Evolutionary conservation across 2,113 vertebrate species (phyloP).

Genomic region (Rhipidura dahli): DNA sequence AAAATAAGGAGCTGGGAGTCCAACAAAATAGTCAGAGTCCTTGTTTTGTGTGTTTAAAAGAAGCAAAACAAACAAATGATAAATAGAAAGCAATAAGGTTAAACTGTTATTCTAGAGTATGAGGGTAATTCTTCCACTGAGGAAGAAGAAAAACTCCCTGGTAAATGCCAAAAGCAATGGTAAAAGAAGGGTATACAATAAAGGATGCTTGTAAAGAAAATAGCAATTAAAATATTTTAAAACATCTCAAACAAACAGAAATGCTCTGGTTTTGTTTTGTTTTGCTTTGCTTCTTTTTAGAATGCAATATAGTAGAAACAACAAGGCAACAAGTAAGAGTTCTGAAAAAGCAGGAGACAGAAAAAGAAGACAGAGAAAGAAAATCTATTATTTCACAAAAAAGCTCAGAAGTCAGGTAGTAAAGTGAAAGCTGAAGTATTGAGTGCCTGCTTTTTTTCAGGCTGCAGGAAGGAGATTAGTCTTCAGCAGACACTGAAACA

Average conservation of each 20-base stretch:
- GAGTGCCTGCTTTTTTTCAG: slow-evolving; percentile 40
- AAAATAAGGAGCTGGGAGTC: background rate
- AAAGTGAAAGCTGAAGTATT: background rate
- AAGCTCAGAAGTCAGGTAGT: background rate
- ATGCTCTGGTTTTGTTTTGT: background rate
- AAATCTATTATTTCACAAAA: background rate
- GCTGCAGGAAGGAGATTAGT: slow-evolving; percentile 1
- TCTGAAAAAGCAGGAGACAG: background rate
- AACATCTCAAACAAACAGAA: background rate
- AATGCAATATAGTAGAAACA: background rate
- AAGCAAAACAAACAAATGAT: background rate
- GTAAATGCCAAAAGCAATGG: background rate
- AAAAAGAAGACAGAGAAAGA: background rate
- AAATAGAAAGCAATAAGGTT: background rate
- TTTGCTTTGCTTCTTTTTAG: background rate
- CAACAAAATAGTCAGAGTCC: background rate
- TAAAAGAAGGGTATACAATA: background rate
- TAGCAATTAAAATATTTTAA: background rate
- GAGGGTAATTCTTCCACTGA: background rate
- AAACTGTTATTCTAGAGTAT: background rate
- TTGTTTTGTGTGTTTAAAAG: background rate
- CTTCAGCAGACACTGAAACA: background rate
- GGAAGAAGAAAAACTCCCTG: background rate
- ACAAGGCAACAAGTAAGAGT: background rate
- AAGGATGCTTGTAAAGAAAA: background rate